Evolutionary conservation across 2,888 invertebrate genomes (phyloP), one percentile per base, ranked within the genome.

Genomic region (Eupithecia vulgata): DNA sequence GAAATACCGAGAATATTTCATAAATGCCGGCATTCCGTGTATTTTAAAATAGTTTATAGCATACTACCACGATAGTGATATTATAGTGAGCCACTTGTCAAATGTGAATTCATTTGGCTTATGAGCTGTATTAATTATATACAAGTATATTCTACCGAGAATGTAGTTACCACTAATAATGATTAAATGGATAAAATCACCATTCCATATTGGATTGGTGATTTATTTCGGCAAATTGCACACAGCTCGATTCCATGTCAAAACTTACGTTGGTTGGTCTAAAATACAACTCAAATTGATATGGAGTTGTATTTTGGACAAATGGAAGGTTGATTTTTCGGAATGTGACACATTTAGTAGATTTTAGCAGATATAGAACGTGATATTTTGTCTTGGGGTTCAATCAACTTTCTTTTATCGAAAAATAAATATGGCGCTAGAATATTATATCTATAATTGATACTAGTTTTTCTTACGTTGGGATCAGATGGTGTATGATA

Each of bases 1-100:
- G 48, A n/a, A 52, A 21, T 52, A 52, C 48, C n/a, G 48, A 52
- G 21, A 52, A 52, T 52, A 52, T 52, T 74, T 74, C 62, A 59
- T 70, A 21, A 17, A 59, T 70, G 48, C 72, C 61, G 30, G 42
- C 59, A 68, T 73, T 71, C 69, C 65, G 61, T 71, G 72, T 25
- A 68, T 30, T 73, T 69, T 15, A 71, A 40, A 61, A 37, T 67
- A 70, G 17, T 72, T 80, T 78, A 78, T 73, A 69, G 73, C 71
- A 70, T 52, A 52, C 10, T 21, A 21, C 21, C 70, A 76, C 75
- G 78, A 76, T 66, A 74, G 67, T 64, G 34, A 30, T 67, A 70
- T 70, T 72, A 62, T 52, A 70, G 71, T 68, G 17, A 40, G 62
- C 52, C 48, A 67, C 72, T 64, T 73, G 10, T 52, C 21, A 52